Percentiles rank a stretch among this genome's conserved stretches.
phyloP scores from a whole-genome alignment of 1,140 invertebrate genomes.

The Anoplophora glabripennis region DNA sequence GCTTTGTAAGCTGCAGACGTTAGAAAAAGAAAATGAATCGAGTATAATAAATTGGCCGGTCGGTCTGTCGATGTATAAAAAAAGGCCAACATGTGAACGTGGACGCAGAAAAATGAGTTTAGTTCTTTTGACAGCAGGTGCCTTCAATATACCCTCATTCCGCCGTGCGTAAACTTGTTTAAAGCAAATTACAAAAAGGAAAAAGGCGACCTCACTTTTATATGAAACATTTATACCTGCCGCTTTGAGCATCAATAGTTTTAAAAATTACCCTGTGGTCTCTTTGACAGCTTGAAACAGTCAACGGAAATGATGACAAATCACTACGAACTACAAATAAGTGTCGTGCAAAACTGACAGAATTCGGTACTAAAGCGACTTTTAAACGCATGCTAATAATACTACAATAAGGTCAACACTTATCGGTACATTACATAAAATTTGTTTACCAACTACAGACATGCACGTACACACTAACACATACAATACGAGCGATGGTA shows the following conservation, averaged over 20 bases:
- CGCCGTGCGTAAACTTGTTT: background rate
- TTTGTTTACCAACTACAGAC: background rate
- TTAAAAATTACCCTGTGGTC: conserved; percentile 3
- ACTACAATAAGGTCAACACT: background rate
- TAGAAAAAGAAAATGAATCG: conserved; percentile 11
- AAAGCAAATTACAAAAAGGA: background rate
- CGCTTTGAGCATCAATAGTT: background rate
- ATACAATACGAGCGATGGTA: conserved; percentile 15
- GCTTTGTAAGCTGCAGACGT: background rate
- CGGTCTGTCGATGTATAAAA: conserved; percentile 19
- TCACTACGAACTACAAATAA: conserved; percentile 31
- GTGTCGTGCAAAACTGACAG: conserved; percentile 19
- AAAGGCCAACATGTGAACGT: conserved; percentile 27
- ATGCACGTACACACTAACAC: conserved; percentile 8
- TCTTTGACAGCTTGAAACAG: conserved; percentile 12
- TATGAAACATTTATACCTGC: conserved; percentile 5
- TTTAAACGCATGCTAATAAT: conserved; percentile 17
- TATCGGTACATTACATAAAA: conserved; percentile 1
- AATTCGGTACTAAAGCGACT: conserved; percentile 19
- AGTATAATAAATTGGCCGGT: conserved; percentile 34
- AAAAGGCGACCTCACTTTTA: background rate
- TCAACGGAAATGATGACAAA: conserved; percentile 36
- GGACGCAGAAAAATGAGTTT: conserved; percentile 37
- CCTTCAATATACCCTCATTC: conserved; percentile 14
- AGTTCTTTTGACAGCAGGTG: conserved; percentile 32